Percentiles rank a stretch among this genome's conserved stretches.
Conservation (phyloP, 2,797 vertebrate species). For the Odontamblyopus rebecca region DNA sequence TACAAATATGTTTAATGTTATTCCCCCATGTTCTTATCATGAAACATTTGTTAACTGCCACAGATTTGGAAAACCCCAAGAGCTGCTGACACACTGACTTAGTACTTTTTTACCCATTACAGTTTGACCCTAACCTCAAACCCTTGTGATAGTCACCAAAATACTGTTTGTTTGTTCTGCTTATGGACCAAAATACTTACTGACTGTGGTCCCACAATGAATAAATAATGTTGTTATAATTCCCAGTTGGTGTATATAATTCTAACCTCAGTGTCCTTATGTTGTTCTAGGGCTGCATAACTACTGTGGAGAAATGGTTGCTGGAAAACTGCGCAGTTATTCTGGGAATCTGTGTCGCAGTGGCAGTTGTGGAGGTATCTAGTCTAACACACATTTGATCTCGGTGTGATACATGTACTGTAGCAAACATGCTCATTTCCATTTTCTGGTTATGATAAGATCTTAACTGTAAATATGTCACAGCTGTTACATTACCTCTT, state of each 20-base stretch:
- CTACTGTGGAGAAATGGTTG: conserved; percentile 86
- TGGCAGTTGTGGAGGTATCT: conserved; percentile 87
- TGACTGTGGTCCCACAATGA: not conserved
- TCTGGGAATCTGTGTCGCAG: conserved; percentile 85
- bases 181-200: not conserved
- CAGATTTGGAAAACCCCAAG: not conserved
- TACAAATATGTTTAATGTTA: too few species aligned
- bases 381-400: not conserved
- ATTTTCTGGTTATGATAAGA: not conserved
- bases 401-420: not conserved
- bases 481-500: not conserved
- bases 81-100: not conserved
- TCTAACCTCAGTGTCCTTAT: conserved; percentile 13
- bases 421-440: not conserved
- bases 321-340: conserved; percentile 87
- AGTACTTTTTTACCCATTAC: not conserved
- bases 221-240: not conserved
- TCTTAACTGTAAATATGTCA: not conserved
- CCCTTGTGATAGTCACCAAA: not conserved
- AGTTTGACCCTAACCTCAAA: not conserved
- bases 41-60: not conserved
- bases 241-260: conserved; percentile 17
- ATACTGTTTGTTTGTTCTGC: not conserved
- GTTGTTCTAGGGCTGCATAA: conserved; percentile 81
- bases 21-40: not conserved